Percentiles rank a stretch among this genome's conserved stretches.
Evolutionary conservation across 2,888 invertebrate genomes (phyloP).

Genomic region (Nemotelus pantherinus): DNA sequence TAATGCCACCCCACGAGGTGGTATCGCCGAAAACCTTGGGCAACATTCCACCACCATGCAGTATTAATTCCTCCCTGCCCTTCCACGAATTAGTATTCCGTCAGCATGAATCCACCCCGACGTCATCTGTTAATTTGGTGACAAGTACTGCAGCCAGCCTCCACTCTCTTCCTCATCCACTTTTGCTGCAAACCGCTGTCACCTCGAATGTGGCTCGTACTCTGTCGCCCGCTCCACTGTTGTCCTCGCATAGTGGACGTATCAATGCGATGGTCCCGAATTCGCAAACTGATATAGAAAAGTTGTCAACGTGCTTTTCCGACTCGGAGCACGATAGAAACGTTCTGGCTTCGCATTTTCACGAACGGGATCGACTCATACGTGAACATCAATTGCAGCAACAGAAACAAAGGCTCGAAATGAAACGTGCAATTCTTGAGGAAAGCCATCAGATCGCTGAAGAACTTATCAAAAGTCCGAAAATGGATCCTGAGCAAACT

Average conservation of each 20-base stretch:
- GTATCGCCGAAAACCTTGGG: constrained; percentile 50
- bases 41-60: constrained; percentile 40
- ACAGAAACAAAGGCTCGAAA: constrained; percentile 55
- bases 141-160: constrained; percentile 7
- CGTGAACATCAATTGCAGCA: constrained; percentile 64
- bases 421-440: constrained; percentile 45
- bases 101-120: constrained; percentile 46
- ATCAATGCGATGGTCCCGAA: constrained; percentile 26
- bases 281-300: constrained; percentile 23
- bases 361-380: constrained; percentile 65
- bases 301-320: constrained; percentile 36
- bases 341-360: constrained; percentile 62
- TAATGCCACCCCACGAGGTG: constrained; percentile 51
- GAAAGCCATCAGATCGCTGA: constrained; percentile 28
- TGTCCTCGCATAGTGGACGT: constrained; percentile 17
- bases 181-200: constrained; percentile 21
- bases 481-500: not conserved
- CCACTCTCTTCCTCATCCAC: not conserved
- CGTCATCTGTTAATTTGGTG: constrained; percentile 42
- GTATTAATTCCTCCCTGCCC: constrained; percentile 45
- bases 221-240: not conserved
- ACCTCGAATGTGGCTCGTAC: constrained; percentile 13
- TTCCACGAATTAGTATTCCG: constrained; percentile 52
- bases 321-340: constrained; percentile 57
- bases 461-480: constrained; percentile 27